phyloP scores from a whole-genome alignment of 1,140 invertebrate genomes.

The Dreissena rostriformis region DNA sequence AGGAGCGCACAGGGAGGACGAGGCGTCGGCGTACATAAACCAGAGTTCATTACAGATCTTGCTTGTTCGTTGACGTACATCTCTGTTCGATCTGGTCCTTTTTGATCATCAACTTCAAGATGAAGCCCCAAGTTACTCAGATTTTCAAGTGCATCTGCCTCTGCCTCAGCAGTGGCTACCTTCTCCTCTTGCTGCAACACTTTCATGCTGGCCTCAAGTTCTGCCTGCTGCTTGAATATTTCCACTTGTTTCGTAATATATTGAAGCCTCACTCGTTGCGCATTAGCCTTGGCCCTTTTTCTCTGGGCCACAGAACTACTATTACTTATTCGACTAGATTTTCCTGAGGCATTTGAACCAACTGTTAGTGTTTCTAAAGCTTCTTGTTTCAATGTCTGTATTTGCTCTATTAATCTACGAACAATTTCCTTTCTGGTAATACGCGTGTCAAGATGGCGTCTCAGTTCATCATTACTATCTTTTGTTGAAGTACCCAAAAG shows the following conservation, averaged over 20 bases:
- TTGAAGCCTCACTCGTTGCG: not conserved
- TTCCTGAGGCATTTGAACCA: conserved; percentile 7
- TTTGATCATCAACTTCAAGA: not conserved
- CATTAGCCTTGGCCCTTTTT: too few relatives aligned
- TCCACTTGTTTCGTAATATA: too few relatives aligned
- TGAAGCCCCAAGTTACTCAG: not conserved
- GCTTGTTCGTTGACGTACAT: conserved; percentile 10
- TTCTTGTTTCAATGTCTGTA: conserved; percentile 1
- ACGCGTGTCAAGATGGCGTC: too few relatives aligned
- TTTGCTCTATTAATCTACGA: too few relatives aligned
- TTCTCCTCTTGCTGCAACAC: not conserved
- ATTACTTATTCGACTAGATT: not conserved
- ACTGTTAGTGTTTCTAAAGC: conserved; percentile 4
- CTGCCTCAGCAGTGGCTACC: conserved; percentile 8
- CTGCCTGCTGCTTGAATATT: too few relatives aligned
- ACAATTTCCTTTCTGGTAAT: too few relatives aligned
- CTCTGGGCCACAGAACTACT: conserved; percentile 11
- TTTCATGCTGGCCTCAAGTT: too few relatives aligned
- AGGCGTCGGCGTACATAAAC: not conserved
- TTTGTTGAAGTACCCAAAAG: too few relatives aligned
- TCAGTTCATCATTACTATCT: too few relatives aligned
- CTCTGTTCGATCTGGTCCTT: not conserved
- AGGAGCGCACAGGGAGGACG: not conserved
- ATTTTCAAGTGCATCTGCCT: not conserved
- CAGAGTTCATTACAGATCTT: not conserved